These are phyloP conservation scores for Tragelaphus scriptus DNA, from an alignment of 2,113 vertebrate genomes.

Conservation along the genomic window DNA sequence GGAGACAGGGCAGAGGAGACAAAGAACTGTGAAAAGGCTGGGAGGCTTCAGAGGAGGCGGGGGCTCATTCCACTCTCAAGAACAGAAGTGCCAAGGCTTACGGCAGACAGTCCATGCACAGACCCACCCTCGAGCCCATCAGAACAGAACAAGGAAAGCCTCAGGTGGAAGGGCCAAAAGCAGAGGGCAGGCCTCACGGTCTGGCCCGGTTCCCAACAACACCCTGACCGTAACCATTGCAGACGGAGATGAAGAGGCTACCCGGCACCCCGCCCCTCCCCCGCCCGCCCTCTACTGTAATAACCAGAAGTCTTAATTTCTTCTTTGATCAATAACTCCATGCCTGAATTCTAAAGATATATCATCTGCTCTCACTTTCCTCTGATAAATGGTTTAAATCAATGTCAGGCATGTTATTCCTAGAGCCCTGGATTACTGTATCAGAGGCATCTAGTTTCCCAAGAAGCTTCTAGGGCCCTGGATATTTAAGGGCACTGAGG, in stretches of 20 bases:
- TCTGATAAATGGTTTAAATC: conserved; percentile 24
- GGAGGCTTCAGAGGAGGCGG: neutral
- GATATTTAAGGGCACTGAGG: neutral
- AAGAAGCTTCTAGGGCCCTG: neutral
- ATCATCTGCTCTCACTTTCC: neutral
- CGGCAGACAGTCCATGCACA: neutral
- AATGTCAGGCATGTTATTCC: conserved; percentile 6
- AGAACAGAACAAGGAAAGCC: neutral
- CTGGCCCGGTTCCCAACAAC: neutral
- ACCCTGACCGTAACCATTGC: neutral
- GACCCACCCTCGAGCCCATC: neutral
- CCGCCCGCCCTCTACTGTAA: neutral
- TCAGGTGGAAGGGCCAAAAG: neutral
- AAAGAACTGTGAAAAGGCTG: neutral
- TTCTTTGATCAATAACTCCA: conserved; percentile 18
- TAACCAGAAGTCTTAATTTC: conserved; percentile 14
- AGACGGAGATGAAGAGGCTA: neutral
- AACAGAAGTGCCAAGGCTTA: neutral
- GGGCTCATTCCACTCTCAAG: neutral
- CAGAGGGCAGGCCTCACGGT: neutral
- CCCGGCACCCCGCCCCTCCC: neutral
- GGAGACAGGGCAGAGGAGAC: neutral
- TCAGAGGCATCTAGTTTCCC: conserved; percentile 32
- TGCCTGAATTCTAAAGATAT: conserved; percentile 39
- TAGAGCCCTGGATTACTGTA: neutral